Conservation (phyloP, 2,797 vertebrate species). For the Poliocrania exsul region DNA sequence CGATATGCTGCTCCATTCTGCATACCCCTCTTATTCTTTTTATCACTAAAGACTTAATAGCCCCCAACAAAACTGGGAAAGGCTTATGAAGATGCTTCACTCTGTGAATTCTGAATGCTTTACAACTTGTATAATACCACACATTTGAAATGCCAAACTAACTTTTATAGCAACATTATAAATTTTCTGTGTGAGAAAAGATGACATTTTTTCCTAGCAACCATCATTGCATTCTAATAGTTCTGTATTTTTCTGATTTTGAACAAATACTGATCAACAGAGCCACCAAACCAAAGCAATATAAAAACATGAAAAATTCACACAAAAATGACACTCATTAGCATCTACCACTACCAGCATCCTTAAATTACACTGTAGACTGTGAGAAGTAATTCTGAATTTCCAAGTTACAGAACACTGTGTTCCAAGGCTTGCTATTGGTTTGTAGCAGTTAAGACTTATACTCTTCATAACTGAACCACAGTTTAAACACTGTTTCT, state of each 20-base stretch:
- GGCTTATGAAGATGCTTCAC: neutral
- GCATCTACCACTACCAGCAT: neutral
- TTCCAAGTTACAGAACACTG: neutral
- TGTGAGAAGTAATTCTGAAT: neutral
- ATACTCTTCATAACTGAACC: neutral
- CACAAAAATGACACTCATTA: neutral
- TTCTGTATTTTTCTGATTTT: neutral
- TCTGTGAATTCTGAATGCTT: neutral
- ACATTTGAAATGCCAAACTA: neutral
- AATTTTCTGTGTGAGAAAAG: neutral
- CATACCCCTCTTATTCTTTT: neutral
- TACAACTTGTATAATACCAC: fast-evolving
- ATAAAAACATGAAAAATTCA: neutral
- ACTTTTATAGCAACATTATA: neutral
- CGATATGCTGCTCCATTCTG: neutral
- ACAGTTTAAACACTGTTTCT: neutral
- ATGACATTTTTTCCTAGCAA: neutral
- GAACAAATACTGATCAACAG: neutral
- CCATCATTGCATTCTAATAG: neutral
- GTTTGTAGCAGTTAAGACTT: neutral
- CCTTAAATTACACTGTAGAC: neutral
- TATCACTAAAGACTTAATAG: neutral
- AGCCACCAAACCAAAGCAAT: neutral
- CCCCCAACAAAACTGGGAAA: neutral
- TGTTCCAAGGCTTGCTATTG: neutral